Percentiles rank a stretch among this genome's conserved stretches.
These are phyloP conservation scores for Indri indri DNA, from an alignment of 2,113 vertebrate genomes.

Conservation along the genomic window DNA sequence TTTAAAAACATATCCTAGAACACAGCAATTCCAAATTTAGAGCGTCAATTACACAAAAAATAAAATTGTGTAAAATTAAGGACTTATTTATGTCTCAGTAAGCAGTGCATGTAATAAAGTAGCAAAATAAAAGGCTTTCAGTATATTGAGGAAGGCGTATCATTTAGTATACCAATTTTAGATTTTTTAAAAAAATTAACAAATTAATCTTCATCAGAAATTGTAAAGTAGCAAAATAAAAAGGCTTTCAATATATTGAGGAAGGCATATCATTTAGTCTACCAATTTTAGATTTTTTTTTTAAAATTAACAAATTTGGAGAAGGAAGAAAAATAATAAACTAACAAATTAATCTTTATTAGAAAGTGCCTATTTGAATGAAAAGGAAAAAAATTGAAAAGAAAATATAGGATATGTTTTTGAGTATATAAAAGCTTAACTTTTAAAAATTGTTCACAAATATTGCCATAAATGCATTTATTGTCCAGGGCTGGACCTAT, in stretches of 20 bases:
- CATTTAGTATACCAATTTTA: background rate
- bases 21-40: background rate
- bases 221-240: background rate
- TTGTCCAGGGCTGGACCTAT: background rate
- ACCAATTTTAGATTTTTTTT: background rate
- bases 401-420: background rate
- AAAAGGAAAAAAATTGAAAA: conserved; percentile 32
- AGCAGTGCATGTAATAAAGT: background rate
- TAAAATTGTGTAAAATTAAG: background rate
- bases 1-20: conserved; percentile 44
- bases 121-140: conserved; percentile 8
- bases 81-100: background rate
- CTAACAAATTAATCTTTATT: background rate
- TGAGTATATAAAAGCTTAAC: background rate
- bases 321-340: too few relatives aligned
- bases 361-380: conserved; percentile 29
- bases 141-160: background rate
- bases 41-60: background rate
- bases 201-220: too few relatives aligned
- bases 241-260: background rate
- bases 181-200: background rate
- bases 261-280: background rate
- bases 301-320: too few relatives aligned
- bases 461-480: background rate
- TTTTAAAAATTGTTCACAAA: background rate